Evolutionary conservation across 2,888 invertebrate species (phyloP).

Genomic region (Parnassius apollo): DNA sequence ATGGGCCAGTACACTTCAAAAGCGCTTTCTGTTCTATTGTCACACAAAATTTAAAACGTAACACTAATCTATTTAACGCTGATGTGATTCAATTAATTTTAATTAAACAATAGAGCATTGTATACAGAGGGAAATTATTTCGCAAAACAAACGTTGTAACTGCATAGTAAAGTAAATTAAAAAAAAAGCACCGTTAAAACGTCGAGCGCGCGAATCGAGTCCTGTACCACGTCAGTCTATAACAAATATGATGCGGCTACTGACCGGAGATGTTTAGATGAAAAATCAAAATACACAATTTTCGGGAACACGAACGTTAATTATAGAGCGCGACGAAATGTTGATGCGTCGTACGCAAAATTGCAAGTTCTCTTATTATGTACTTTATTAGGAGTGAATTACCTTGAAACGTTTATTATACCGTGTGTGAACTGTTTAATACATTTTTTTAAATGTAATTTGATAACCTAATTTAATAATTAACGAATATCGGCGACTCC

Average conservation of each 20-base stretch:
- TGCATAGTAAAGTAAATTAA: constrained; percentile 13
- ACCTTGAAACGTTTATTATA: neutral
- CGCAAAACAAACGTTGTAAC: constrained; percentile 8
- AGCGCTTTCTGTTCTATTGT: constrained; percentile 10
- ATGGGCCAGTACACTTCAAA: neutral
- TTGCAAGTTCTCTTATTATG: constrained; percentile 34
- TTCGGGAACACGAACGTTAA: constrained; percentile 18
- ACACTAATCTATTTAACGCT: constrained; percentile 19
- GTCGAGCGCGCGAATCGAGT: constrained; percentile 59
- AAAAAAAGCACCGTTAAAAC: constrained; percentile 46
- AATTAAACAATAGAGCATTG: constrained; percentile 23
- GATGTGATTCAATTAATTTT: constrained; percentile 3
- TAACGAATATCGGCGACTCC: too few species aligned
- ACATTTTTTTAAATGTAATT: too few species aligned
- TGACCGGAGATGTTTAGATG: constrained; percentile 55
- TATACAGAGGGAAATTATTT: constrained; percentile 11
- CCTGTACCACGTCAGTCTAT: constrained; percentile 62
- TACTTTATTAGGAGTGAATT: constrained; percentile 7
- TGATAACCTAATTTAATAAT: too few species aligned
- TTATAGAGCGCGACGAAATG: constrained; percentile 43
- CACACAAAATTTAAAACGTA: constrained; percentile 9
- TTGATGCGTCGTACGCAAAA: constrained; percentile 41
- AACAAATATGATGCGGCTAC: constrained; percentile 58
- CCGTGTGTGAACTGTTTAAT: too few species aligned
- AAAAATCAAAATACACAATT: constrained; percentile 12